Evolutionary conservation across 2,113 vertebrate genomes (phyloP).

Genomic region (Petroica traversi): DNA sequence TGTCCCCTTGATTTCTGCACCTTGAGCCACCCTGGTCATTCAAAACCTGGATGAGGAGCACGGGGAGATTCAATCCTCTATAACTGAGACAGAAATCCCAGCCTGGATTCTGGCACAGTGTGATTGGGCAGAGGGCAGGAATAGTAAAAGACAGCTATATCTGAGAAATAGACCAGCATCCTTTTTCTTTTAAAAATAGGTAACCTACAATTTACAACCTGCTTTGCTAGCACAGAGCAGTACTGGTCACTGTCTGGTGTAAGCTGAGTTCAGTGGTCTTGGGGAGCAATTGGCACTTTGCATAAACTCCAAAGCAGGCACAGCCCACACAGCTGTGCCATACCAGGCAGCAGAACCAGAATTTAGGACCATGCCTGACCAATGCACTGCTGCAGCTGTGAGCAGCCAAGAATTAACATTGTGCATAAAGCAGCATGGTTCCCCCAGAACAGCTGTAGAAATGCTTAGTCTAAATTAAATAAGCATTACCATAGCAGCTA

Average conservation of each 20-base stretch:
- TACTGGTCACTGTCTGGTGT: accelerated
- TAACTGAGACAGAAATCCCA: background rate
- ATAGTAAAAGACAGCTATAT: background rate
- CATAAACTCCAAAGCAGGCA: background rate
- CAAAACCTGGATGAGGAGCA: background rate
- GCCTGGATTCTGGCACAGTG: background rate
- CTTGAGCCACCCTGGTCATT: background rate
- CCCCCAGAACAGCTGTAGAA: slow-evolving; percentile 34
- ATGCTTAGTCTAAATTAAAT: slow-evolving; percentile 40
- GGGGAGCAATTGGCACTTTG: background rate
- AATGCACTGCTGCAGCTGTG: background rate
- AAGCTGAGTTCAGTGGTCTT: background rate
- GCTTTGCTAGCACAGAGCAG: background rate
- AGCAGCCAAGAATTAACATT: background rate
- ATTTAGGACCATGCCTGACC: background rate
- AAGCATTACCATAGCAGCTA: slow-evolving; percentile 51
- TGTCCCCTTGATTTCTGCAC: background rate
- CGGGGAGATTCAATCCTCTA: background rate
- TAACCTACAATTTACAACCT: background rate
- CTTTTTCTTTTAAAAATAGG: background rate
- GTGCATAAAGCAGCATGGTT: background rate
- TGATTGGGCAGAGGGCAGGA: background rate
- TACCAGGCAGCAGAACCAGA: background rate
- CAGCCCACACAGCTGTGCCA: accelerated
- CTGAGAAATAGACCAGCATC: background rate